A percentile compares a stretch with the other conserved stretches of the same genome.
Conservation (phyloP, 2,888 invertebrate genomes). For the Camponotus fellah region DNA sequence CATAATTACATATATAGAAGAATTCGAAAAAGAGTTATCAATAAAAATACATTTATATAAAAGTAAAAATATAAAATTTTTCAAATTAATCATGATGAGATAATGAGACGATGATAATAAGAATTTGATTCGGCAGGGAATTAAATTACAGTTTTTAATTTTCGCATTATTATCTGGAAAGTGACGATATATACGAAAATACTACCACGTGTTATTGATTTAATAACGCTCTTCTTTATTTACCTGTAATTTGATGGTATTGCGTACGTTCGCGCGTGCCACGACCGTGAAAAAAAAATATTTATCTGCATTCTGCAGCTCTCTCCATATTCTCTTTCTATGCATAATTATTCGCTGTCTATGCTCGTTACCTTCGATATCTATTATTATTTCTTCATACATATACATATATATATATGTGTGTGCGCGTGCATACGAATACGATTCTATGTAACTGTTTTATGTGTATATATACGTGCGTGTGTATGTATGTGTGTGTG, state of each 20-base stretch:
- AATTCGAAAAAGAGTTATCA: neutral
- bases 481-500: conserved; percentile 38
- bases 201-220: conserved; percentile 17
- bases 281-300: conserved; percentile 31
- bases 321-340: conserved; percentile 64
- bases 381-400: conserved; percentile 59
- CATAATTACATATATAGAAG: neutral
- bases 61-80: neutral
- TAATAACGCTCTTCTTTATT: neutral
- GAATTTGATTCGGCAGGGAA: neutral
- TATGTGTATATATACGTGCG: conserved; percentile 37
- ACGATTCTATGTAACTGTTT: conserved; percentile 50
- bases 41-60: neutral
- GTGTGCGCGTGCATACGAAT: conserved; percentile 64
- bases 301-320: conserved; percentile 63
- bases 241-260: neutral
- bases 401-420: conserved; percentile 55
- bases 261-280: conserved; percentile 64
- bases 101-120: no score
- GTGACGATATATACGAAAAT: conserved; percentile 16
- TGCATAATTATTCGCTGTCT: conserved; percentile 69
- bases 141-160: conserved; percentile 8
- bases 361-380: conserved; percentile 67
- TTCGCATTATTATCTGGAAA: conserved; percentile 18
- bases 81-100: neutral